Percentiles rank a stretch among this genome's conserved stretches.
These are phyloP conservation scores for Bombus turneri DNA, from an alignment of 1,140 invertebrate species.

Conservation along the genomic window DNA sequence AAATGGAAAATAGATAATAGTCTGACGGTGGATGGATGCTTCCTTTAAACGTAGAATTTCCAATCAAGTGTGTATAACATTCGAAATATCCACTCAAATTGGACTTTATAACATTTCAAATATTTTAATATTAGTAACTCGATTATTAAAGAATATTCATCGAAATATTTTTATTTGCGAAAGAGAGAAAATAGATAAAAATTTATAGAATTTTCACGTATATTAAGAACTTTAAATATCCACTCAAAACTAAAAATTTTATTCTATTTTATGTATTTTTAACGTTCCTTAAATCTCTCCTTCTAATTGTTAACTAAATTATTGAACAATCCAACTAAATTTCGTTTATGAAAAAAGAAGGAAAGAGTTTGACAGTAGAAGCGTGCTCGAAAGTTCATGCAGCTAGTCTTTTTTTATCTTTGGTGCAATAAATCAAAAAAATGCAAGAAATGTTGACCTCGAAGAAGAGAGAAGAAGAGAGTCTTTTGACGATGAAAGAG, in stretches of 20 bases:
- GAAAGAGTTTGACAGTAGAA: not conserved
- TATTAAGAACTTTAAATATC: too few relatives aligned
- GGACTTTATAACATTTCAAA: too few relatives aligned
- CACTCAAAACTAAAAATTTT: too few relatives aligned
- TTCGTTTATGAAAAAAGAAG: not conserved
- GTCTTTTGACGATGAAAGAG: not conserved
- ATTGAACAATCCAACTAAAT: not conserved
- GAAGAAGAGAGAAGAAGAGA: not conserved
- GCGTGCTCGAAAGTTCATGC: not conserved
- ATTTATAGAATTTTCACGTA: too few relatives aligned
- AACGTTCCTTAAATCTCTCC: not conserved
- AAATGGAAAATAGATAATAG: not conserved
- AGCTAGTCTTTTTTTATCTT: not conserved
- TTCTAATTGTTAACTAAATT: not conserved
- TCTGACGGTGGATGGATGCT: not conserved
- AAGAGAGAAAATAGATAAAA: not conserved
- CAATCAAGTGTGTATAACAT: too few relatives aligned
- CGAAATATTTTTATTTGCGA: not conserved
- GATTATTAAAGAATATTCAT: not conserved
- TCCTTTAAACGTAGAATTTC: not conserved
- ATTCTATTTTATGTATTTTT: too few relatives aligned
- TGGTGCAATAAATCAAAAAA: conserved; percentile 30
- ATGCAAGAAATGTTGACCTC: not conserved
- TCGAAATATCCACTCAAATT: too few relatives aligned
- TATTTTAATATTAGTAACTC: too few relatives aligned